Percentiles rank a stretch among this genome's conserved stretches.
phyloP scores from a whole-genome alignment of 2,797 vertebrate genomes.

The Picus viridis region DNA sequence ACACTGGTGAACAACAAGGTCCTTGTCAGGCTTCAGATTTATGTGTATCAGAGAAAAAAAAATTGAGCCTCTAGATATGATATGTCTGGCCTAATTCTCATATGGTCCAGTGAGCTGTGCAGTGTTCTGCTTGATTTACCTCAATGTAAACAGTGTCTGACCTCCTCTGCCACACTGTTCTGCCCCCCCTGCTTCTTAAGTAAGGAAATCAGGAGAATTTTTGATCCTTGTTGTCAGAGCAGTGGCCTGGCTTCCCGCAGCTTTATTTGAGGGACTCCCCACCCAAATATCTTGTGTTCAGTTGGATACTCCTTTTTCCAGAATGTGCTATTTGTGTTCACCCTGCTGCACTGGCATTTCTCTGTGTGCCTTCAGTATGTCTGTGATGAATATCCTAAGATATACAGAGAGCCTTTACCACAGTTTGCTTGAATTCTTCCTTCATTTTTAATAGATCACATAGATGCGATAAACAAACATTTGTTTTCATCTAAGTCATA shows the following conservation, averaged over 20 bases:
- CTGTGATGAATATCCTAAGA: slow-evolving; percentile 20
- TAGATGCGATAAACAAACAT: background rate
- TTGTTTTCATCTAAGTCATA: slow-evolving; percentile 1
- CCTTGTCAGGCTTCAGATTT: slow-evolving; percentile 4
- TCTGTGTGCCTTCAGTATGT: background rate
- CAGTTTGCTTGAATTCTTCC: slow-evolving; percentile 12
- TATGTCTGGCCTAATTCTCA: slow-evolving; percentile 54
- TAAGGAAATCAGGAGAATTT: slow-evolving; percentile 20
- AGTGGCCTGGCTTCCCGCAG: background rate
- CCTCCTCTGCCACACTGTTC: background rate
- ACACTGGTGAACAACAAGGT: background rate
- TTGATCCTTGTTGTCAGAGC: background rate
- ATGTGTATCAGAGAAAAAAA: background rate
- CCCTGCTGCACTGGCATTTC: slow-evolving; percentile 40
- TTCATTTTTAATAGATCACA: slow-evolving; percentile 29
- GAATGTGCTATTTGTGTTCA: slow-evolving; percentile 27
- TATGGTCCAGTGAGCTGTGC: slow-evolving; percentile 38
- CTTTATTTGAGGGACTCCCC: slow-evolving; percentile 10
- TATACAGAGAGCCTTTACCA: background rate
- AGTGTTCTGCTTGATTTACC: slow-evolving; percentile 54
- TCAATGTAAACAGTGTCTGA: slow-evolving; percentile 50
- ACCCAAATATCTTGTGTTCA: slow-evolving; percentile 33
- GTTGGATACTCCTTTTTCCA: slow-evolving; percentile 41
- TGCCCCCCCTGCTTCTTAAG: background rate
- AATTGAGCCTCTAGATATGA: slow-evolving; percentile 24